Percentiles rank a stretch among this genome's conserved stretches.
Evolutionary conservation across 2,113 vertebrate species (phyloP).

Genomic region (Nansenia antarctica): DNA sequence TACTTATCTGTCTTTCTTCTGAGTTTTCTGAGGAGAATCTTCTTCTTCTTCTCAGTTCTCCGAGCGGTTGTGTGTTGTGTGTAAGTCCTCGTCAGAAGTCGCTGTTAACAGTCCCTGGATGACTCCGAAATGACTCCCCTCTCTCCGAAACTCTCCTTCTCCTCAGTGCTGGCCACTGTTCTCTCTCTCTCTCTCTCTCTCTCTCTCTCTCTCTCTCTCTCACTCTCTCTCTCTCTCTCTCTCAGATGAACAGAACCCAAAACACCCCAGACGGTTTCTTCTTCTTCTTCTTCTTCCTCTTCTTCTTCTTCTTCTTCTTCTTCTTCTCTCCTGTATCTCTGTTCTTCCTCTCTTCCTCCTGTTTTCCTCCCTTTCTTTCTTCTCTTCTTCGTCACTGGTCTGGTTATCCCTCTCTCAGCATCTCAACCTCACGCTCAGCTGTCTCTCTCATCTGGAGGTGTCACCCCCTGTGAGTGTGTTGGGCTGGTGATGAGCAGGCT

Average conservation of each 20-base stretch:
- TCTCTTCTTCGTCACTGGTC: conserved; percentile 56
- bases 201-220: conserved; percentile 8
- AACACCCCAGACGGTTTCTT: conserved; percentile 8
- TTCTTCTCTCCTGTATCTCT: conserved; percentile 52
- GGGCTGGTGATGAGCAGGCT: too few species aligned
- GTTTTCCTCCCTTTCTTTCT: conserved; percentile 35
- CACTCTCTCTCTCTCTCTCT: conserved; percentile 10
- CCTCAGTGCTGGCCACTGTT: not conserved
- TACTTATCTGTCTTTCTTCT: not conserved
- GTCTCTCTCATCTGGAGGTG: conserved; percentile 60
- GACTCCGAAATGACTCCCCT: too few species aligned
- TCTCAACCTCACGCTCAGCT: too few species aligned
- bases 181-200: not conserved
- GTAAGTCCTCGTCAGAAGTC: too few species aligned
- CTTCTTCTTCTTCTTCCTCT: conserved; percentile 15
- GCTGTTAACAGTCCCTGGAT: too few species aligned
- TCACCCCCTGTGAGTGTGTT: too few species aligned
- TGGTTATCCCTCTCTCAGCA: conserved; percentile 50
- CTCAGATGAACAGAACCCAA: conserved; percentile 17
- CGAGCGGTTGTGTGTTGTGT: too few species aligned
- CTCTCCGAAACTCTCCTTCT: too few species aligned
- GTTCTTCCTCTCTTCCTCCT: conserved; percentile 49
- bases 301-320: conserved; percentile 41
- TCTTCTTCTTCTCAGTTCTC: too few species aligned
- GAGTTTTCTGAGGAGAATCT: too few species aligned